phyloP scores from a whole-genome alignment of 2,113 vertebrate species.

The Alces alces region DNA sequence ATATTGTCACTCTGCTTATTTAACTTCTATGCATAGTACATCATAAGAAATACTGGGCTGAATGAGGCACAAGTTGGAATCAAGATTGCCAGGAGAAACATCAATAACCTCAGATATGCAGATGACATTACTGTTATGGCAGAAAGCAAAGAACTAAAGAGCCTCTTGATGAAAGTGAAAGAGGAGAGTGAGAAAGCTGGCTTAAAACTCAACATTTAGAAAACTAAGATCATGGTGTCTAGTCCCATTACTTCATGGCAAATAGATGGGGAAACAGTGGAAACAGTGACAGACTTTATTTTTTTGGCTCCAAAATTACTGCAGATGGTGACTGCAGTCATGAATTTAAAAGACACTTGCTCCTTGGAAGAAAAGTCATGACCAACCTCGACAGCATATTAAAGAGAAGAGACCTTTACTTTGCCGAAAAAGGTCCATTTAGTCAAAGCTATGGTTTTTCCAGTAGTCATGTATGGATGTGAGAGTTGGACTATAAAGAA shows the following conservation, averaged over 20 bases:
- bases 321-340: background rate
- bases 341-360: background rate
- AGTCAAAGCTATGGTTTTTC: background rate
- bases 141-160: background rate
- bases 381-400: background rate
- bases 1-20: background rate
- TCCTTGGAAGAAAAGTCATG: background rate
- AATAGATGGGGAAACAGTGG: background rate
- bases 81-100: background rate
- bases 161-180: background rate
- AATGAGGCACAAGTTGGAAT: background rate
- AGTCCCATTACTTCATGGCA: background rate
- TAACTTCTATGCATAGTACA: background rate
- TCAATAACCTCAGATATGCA: background rate
- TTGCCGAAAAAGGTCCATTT: accelerated
- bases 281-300: background rate
- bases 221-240: background rate
- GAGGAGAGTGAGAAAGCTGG: background rate
- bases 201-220: background rate
- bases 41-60: background rate
- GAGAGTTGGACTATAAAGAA: background rate
- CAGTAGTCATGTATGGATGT: background rate
- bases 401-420: background rate
- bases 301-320: background rate
- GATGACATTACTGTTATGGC: background rate